Evolutionary conservation across 2,888 invertebrate genomes (phyloP).

Genomic region (Napeogenes inachia): DNA sequence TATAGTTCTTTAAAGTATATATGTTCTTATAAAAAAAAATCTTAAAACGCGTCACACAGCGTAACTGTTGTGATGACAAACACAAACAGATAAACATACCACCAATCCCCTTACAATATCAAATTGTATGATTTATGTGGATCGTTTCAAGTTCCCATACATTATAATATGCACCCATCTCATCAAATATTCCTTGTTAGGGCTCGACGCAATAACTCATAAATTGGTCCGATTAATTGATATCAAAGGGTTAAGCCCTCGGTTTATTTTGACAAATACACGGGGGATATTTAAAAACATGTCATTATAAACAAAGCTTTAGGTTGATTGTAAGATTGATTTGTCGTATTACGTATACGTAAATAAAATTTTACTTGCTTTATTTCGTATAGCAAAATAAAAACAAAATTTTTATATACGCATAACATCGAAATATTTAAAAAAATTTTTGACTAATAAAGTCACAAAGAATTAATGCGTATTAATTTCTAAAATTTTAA

Average conservation of each 20-base stretch:
- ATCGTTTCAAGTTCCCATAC: constrained; percentile 14
- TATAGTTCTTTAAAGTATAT: too few relatives aligned
- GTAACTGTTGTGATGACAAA: constrained; percentile 1
- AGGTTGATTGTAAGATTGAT: too few relatives aligned
- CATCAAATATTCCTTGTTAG: constrained; percentile 62
- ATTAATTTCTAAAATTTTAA: neutral
- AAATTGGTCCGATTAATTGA: constrained; percentile 75
- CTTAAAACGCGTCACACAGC: too few relatives aligned
- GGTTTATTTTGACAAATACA: constrained; percentile 65
- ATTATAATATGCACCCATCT: constrained; percentile 40
- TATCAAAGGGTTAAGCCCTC: constrained; percentile 62
- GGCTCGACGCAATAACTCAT: constrained; percentile 67
- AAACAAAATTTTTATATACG: too few relatives aligned
- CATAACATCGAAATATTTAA: too few relatives aligned
- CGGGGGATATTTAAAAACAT: constrained; percentile 37
- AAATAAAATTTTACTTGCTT: too few relatives aligned
- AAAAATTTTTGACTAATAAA: too few relatives aligned
- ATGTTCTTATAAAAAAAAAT: too few relatives aligned
- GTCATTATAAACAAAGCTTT: constrained; percentile 18
- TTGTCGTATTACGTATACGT: too few relatives aligned
- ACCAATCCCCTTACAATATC: neutral
- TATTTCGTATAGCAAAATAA: too few relatives aligned
- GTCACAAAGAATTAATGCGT: neutral
- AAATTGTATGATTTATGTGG: neutral
- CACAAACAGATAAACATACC: too few relatives aligned